These are phyloP conservation scores for Drosophila subquinaria DNA, from an alignment of 2,888 invertebrate genomes.

Conservation along the genomic window DNA sequence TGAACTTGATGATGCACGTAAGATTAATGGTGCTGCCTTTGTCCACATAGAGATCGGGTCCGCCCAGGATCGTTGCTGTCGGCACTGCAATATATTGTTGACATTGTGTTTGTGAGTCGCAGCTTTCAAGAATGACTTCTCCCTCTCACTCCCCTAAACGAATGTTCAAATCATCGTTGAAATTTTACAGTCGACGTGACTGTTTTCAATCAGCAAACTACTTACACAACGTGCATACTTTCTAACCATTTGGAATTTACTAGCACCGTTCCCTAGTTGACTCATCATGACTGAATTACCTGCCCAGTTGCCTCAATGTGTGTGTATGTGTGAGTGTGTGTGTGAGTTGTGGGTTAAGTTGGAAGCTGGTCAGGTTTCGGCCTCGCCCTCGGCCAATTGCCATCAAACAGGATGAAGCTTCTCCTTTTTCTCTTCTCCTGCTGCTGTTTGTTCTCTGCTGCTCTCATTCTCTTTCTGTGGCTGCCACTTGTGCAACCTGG, in stretches of 20 bases:
- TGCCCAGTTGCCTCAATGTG: constrained; percentile 7
- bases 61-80: constrained; percentile 92
- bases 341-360: constrained; percentile 4
- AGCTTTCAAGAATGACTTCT: background rate
- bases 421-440: background rate
- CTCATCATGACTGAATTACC: constrained; percentile 13
- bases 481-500: constrained; percentile 14
- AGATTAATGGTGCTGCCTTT: constrained; percentile 93
- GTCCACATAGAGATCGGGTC: constrained; percentile 93
- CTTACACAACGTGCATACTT: constrained; percentile 13
- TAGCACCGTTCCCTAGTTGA: constrained; percentile 27
- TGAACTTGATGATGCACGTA: constrained; percentile 92
- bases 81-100: constrained; percentile 87
- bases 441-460: background rate
- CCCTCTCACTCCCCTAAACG: background rate
- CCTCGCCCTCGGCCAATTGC: background rate
- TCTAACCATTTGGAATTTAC: constrained; percentile 15
- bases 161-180: constrained; percentile 35
- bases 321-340: background rate
- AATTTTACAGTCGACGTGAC: constrained; percentile 38
- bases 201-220: constrained; percentile 29
- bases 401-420: constrained; percentile 12
- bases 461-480: background rate
- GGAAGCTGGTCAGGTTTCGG: constrained; percentile 21
- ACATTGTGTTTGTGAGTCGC: constrained; percentile 16